A percentile compares a stretch with the other conserved stretches of the same genome.
Conservation (phyloP, 2,888 invertebrate species). For the Sthenelais limicola region DNA sequence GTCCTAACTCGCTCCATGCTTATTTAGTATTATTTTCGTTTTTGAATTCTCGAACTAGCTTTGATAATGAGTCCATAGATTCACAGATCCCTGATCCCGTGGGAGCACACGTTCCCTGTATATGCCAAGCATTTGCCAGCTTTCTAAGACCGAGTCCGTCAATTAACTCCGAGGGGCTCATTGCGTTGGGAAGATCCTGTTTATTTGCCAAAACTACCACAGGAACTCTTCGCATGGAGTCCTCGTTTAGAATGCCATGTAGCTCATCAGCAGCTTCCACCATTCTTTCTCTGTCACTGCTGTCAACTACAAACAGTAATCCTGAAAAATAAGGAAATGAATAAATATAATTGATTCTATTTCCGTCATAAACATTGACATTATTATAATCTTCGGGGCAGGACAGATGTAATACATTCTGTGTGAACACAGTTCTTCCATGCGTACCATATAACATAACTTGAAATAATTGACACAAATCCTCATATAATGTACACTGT, state of each 20-base stretch:
- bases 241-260: slow-evolving; percentile 57
- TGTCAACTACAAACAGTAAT: slow-evolving; percentile 69
- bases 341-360: too few species aligned
- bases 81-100: slow-evolving; percentile 71
- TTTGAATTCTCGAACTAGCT: slow-evolving; percentile 64
- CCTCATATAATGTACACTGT: too few species aligned
- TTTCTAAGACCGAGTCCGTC: slow-evolving; percentile 59
- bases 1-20: too few species aligned
- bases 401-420: too few species aligned
- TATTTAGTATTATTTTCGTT: too few species aligned
- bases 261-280: slow-evolving; percentile 67
- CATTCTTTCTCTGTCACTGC: slow-evolving; percentile 64
- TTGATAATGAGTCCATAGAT: slow-evolving; percentile 65
- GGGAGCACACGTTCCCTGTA: slow-evolving; percentile 68
- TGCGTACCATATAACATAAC: too few species aligned
- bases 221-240: slow-evolving; percentile 68
- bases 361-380: too few species aligned
- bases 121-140: slow-evolving; percentile 66
- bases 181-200: slow-evolving; percentile 68
- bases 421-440: too few species aligned
- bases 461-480: too few species aligned
- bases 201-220: slow-evolving; percentile 71
- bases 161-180: slow-evolving; percentile 60
- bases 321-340: slow-evolving; percentile 55
- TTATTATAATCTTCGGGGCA: too few species aligned